Evolutionary conservation across 1,140 invertebrate species (phyloP).

Genomic region (Patella vulgata): DNA sequence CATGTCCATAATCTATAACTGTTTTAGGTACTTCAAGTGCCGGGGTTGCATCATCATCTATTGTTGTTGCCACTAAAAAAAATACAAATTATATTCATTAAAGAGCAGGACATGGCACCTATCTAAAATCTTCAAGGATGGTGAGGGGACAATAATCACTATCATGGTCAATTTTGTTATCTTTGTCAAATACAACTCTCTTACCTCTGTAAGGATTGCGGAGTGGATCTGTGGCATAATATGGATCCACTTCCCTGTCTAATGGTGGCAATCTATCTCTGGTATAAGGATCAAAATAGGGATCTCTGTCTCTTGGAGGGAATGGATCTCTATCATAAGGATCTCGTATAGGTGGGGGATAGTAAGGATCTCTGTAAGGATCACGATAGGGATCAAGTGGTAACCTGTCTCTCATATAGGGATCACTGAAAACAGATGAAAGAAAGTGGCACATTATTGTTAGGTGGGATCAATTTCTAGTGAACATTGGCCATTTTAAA

Average conservation of each 20-base stretch:
- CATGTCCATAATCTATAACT: slow-evolving; percentile 55
- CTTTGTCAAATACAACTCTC: too few species aligned
- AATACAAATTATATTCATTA: not conserved
- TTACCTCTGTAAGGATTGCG: too few species aligned
- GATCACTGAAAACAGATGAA: too few species aligned
- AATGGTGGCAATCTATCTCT: slow-evolving; percentile 7
- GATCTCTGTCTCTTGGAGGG: not conserved
- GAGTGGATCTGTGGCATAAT: not conserved
- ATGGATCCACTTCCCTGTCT: slow-evolving; percentile 11
- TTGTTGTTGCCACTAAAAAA: too few species aligned
- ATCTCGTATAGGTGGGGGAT: too few species aligned
- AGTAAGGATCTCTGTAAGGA: too few species aligned
- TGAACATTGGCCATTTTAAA: too few species aligned
- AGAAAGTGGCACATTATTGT: too few species aligned
- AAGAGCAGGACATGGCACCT: not conserved
- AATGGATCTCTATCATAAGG: slow-evolving; percentile 12
- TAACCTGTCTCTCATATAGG: too few species aligned
- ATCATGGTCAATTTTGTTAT: not conserved
- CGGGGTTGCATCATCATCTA: too few species aligned
- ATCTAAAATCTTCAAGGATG: not conserved
- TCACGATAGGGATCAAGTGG: too few species aligned
- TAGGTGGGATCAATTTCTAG: too few species aligned
- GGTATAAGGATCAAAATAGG: slow-evolving; percentile 1
- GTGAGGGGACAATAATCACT: not conserved
- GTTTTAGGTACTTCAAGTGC: slow-evolving; percentile 35